Base-by-base conservation (phyloP, 2,797 vertebrate genomes). In the Setipinna tenuifilis region DNA sequence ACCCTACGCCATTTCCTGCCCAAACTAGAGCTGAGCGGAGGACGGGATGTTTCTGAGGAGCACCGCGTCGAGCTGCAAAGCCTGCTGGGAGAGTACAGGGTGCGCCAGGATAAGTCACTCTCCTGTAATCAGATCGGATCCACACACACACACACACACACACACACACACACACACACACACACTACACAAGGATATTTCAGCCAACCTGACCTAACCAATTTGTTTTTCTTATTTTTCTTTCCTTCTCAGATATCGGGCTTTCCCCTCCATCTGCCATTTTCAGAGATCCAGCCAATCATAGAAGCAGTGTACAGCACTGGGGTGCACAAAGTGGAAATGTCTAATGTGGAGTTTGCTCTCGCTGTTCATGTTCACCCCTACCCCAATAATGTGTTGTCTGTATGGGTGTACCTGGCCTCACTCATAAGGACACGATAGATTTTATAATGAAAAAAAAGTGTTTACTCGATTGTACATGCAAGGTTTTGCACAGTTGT, bases 401-500 rank as follows among this genome's bases (percentile, higher is more conserved):
- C 98, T 0, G 95, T 98, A 17, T 99, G 98, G 98, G 95, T 99
- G 87, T 99, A 99, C 81, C 93, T 99, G 85, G 98, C 98, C 85
- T 99, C 98, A 1, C 96, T 99, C 2, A 88, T 97, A 82, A 95
- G 95, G 23, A 95, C 93, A n/a, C 91, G 92, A 91, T 93, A 46
- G 86, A 50, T 16, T 7, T 14, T 19, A 44, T 6, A 9, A 61
- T 21, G 19, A 19, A 25, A 0, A 23, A 0, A n/a, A 31, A 71
- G 28, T 31, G 65, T 31, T 78, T 44, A 75, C 16, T 75, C 16
- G 19, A 35, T 31, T 78, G 16, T 41, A 41, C 68, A 75, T 9
- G 28, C 35, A 41, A 7, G 17, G 21, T 44, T 78, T 78, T 78
- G 71, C 71, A 78, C 71, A 78, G 71, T 78, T 41, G 65, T 71